These are phyloP conservation scores for Coranthus polyacanthus DNA, from an alignment of 2,797 vertebrate species.

Conservation along the genomic window DNA sequence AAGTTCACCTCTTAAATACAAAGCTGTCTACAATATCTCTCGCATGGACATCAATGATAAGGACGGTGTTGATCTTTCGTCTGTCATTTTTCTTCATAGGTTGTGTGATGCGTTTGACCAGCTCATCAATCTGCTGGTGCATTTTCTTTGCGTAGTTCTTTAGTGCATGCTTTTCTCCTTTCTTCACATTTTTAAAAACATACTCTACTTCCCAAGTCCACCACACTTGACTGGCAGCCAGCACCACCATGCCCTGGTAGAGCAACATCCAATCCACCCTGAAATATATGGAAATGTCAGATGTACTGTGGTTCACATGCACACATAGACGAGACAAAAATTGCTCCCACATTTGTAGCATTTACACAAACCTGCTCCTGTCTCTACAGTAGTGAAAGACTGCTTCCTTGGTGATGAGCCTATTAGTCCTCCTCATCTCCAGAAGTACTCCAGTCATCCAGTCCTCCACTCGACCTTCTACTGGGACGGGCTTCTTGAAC, in stretches of 20 bases:
- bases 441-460: constrained; percentile 93
- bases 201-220: constrained; percentile 99
- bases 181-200: constrained; percentile 88
- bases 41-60: constrained; percentile 97
- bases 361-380: constrained; percentile 87
- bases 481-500: constrained; percentile 84
- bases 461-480: constrained; percentile 93
- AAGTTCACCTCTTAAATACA: constrained; percentile 89
- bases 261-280: constrained; percentile 98
- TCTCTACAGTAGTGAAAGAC: constrained; percentile 92
- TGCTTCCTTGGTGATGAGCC: constrained; percentile 95
- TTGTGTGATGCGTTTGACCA: constrained; percentile 90
- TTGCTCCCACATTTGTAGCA: constrained; percentile 34
- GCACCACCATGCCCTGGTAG: constrained; percentile 96
- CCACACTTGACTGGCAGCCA: constrained; percentile 96
- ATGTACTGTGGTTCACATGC: neutral
- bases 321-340: neutral
- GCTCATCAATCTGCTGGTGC: constrained; percentile 92
- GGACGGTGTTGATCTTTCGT: constrained; percentile 94
- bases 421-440: constrained; percentile 94
- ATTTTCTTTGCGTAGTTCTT: constrained; percentile 91
- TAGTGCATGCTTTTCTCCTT: constrained; percentile 91
- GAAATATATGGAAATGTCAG: constrained; percentile 9
- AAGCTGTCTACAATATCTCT: constrained; percentile 95
- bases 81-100: constrained; percentile 91